Evolutionary conservation across 1,140 invertebrate species (phyloP), one percentile per base, ranked within the genome.

Genomic region (Neomicropteryx cornuta): DNA sequence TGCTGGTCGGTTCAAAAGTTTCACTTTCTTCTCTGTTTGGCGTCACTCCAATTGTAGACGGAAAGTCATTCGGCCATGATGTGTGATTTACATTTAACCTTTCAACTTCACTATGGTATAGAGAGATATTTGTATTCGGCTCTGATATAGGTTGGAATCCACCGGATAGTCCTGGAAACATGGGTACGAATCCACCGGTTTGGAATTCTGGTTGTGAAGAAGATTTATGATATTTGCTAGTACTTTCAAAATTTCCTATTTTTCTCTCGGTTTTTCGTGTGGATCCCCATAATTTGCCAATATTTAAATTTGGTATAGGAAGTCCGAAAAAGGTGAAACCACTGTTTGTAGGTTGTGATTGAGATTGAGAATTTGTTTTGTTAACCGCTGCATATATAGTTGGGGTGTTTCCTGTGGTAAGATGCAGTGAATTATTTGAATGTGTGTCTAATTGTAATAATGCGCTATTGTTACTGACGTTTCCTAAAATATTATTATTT

Each of bases 241-340:
- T 55, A 48, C 45, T 53, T 44, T 47, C 52, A 18, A 41, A 50
- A 39, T 44, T 58, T 60, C 63, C 62, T 38, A 63, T 55, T 60
- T 62, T 64, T 34, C 58, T 53, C 18, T 62, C 58, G 45, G 61
- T 55, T 36, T 72, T 77, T 33, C 61, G 60, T n/a, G 60, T 57
- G 0, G 60, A 45, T 28, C 69, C 68, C 60, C 76, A 75, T 6
- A 83, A 56, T 52, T 73, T 78, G 18, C 66, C 70, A 46, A 84
- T 72, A 38, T 76, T 79, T n/a, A 88, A 52, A 36, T 72, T 72
- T 3, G 84, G 83, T 35, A 89, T 47, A 0, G 86, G 84, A 45
- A 88, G 74, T 0, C 87, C 87, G 49, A 90, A 89, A 47, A 90
- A 85, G 11, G 84, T 87, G 48, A 87, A 86, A 1, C 79, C 58